Conservation (phyloP, 2,797 vertebrate genomes). For the Hippocampus kuda region DNA sequence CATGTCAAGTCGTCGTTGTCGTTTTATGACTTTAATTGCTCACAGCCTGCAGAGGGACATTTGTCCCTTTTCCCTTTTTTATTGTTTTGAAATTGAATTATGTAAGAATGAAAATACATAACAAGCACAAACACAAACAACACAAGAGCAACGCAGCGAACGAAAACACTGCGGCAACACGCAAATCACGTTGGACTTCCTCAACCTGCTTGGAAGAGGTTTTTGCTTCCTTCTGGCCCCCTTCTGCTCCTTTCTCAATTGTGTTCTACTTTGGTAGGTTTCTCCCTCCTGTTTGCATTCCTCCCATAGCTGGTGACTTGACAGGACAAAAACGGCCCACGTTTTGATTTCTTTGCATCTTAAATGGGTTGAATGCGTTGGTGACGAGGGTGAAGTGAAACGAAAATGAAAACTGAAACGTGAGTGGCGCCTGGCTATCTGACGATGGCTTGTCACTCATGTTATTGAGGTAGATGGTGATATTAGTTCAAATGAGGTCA, state of each 20-base stretch:
- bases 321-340: background rate
- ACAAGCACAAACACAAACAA: background rate
- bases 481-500: no score
- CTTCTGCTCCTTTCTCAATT: no score
- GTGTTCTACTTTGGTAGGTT: background rate
- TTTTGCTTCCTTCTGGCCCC: no score
- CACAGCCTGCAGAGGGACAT: background rate
- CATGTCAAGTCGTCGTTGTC: background rate
- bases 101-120: background rate
- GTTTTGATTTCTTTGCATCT: no score
- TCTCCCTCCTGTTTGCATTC: background rate
- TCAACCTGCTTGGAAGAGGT: background rate
- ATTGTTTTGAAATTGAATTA: background rate
- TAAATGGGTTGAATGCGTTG: no score
- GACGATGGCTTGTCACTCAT: no score
- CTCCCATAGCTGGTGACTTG: background rate
- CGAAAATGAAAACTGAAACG: no score
- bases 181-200: background rate
- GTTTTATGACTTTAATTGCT: background rate
- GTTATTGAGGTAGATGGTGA: no score
- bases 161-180: background rate
- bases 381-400: no score
- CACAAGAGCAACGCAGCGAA: background rate
- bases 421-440: no score
- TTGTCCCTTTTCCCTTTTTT: background rate